Evolutionary conservation across 2,888 invertebrate species (phyloP).

Genomic region (Mycalesis mineus): DNA sequence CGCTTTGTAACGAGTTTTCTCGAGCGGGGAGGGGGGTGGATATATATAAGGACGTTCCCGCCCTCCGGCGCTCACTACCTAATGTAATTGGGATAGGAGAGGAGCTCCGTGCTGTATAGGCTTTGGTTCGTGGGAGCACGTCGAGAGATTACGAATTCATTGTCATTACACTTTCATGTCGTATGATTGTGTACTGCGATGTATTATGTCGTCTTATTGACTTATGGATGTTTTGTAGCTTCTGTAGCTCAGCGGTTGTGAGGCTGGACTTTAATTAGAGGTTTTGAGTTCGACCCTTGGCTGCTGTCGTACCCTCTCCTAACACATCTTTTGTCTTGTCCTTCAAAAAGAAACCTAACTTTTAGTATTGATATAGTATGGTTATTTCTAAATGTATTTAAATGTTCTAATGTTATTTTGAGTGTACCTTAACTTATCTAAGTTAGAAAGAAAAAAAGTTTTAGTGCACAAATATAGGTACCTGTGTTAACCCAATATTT

Average conservation of each 20-base stretch:
- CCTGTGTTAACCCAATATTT: too few species aligned
- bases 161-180: constrained; percentile 26
- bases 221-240: not conserved
- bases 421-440: too few species aligned
- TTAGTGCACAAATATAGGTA: too few species aligned
- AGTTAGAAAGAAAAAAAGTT: too few species aligned
- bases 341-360: too few species aligned
- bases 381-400: too few species aligned
- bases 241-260: not conserved
- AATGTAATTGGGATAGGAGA: constrained; percentile 51
- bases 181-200: not conserved
- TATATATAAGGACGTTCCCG: constrained; percentile 45
- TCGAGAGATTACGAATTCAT: constrained; percentile 29
- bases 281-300: too few species aligned
- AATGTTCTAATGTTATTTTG: too few species aligned
- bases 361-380: too few species aligned
- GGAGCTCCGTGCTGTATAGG: constrained; percentile 48
- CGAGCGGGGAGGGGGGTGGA: constrained; percentile 44
- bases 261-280: too few species aligned
- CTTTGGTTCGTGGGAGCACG: constrained; percentile 36
- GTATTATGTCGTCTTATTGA: not conserved
- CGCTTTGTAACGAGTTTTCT: constrained; percentile 67
- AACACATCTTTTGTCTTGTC: too few species aligned
- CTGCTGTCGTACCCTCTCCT: too few species aligned
- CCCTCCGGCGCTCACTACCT: constrained; percentile 46